These are phyloP conservation scores for Baryphthengus martii DNA, from an alignment of 2,113 vertebrate genomes.

Conservation along the genomic window DNA sequence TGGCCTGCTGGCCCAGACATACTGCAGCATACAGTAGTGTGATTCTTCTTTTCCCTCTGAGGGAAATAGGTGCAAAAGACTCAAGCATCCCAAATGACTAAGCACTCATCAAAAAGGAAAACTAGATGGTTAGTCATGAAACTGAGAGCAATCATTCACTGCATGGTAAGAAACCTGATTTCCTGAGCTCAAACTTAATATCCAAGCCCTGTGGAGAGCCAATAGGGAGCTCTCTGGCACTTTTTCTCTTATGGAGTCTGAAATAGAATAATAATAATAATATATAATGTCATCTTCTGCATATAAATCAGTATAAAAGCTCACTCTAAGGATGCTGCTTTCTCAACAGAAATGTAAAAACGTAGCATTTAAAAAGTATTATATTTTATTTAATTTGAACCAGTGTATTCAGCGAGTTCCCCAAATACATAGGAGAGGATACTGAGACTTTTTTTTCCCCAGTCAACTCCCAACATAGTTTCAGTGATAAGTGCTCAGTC, in stretches of 20 bases:
- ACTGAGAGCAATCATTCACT: not conserved
- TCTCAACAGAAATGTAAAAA: not conserved
- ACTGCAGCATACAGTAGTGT: not conserved
- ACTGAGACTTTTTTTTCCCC: not conserved
- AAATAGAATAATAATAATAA: too few species aligned
- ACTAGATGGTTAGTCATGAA: not conserved
- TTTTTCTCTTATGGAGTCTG: not conserved
- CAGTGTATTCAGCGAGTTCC: not conserved
- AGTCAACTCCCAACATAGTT: not conserved
- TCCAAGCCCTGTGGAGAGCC: not conserved
- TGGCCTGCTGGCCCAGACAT: not conserved
- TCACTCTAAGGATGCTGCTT: not conserved
- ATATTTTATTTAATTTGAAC: not conserved
- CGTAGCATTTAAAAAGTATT: not conserved
- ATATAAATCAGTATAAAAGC: not conserved
- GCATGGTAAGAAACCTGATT: not conserved
- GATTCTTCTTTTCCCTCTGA: not conserved
- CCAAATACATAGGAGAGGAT: not conserved
- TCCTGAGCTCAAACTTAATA: not conserved
- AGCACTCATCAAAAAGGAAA: not conserved
- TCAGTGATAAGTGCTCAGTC: not conserved
- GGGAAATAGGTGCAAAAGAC: not conserved
- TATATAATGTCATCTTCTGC: not conserved
- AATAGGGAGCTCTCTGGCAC: not conserved
- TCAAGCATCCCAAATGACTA: not conserved